Conservation (phyloP, 2,888 invertebrate genomes). For the Platynereis dumerilii region DNA sequence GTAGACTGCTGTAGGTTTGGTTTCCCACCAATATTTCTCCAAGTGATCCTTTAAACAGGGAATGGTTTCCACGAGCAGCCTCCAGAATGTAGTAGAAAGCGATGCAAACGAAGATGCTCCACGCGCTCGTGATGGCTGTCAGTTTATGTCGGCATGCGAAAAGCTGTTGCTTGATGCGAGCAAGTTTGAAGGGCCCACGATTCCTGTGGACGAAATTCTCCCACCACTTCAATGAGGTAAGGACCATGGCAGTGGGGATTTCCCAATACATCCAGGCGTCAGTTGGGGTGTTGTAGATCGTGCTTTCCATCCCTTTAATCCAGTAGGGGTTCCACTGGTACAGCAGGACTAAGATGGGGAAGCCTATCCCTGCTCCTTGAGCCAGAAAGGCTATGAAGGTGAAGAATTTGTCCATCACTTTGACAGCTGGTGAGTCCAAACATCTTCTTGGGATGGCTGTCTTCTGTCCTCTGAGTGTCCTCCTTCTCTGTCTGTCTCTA, state of each 20-base stretch:
- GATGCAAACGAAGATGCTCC: conserved; percentile 48
- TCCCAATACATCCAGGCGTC: not conserved
- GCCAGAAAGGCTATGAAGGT: not conserved
- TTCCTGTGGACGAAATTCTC: conserved; percentile 73
- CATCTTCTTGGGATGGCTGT: not conserved
- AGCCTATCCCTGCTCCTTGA: not conserved
- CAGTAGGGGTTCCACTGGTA: too few species aligned
- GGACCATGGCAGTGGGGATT: conserved; percentile 71
- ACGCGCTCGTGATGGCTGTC: conserved; percentile 46
- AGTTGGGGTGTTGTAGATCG: too few species aligned
- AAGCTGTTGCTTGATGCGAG: conserved; percentile 40
- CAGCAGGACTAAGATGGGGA: not conserved
- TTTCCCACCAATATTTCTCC: too few species aligned
- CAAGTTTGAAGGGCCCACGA: conserved; percentile 5
- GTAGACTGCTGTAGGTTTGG: conserved; percentile 30
- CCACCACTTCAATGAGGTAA: conserved; percentile 84
- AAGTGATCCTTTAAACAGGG: too few species aligned
- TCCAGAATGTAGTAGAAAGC: conserved; percentile 44
- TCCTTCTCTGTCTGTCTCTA: too few species aligned
- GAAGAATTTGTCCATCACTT: too few species aligned
- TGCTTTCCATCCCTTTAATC: too few species aligned
- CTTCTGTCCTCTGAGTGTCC: not conserved
- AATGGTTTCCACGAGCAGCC: not conserved
- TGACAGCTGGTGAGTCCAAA: not conserved
- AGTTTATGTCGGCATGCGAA: conserved; percentile 46